phyloP scores from a whole-genome alignment of 2,113 vertebrate genomes.

The Erpornis zantholeuca region DNA sequence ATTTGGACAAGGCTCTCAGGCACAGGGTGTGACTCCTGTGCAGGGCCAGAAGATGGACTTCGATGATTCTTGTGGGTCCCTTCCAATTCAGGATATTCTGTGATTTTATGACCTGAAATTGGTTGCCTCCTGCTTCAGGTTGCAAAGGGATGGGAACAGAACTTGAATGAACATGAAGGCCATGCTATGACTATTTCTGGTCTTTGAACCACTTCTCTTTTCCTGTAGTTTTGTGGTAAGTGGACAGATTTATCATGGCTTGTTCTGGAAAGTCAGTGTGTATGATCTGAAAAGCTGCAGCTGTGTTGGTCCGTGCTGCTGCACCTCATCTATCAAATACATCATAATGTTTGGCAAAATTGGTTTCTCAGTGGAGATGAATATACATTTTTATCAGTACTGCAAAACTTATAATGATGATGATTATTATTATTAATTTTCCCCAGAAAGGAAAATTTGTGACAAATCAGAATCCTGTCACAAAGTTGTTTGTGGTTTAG shows the following conservation, averaged over 20 bases:
- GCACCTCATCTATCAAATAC: neutral
- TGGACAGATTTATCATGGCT: neutral
- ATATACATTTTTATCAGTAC: neutral
- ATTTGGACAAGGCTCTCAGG: neutral
- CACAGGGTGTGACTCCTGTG: neutral
- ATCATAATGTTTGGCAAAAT: neutral
- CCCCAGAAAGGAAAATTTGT: neutral
- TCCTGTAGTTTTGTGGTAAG: neutral
- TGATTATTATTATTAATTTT: neutral
- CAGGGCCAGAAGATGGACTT: neutral
- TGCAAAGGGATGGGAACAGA: neutral
- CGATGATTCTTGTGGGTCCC: neutral
- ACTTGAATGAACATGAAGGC: neutral
- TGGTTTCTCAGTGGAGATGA: neutral
- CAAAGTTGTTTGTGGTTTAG: neutral
- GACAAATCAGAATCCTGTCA: neutral
- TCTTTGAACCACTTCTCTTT: neutral
- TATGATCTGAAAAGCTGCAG: neutral
- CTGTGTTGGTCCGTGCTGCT: neutral
- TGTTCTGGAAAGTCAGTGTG: neutral
- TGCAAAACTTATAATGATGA: neutral
- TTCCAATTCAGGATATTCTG: neutral
- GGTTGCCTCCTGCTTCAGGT: neutral
- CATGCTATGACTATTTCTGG: neutral
- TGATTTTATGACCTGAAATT: neutral